These are phyloP conservation scores for Nasonovia ribisnigri DNA, from an alignment of 2,888 invertebrate genomes.

Conservation along the genomic window DNA sequence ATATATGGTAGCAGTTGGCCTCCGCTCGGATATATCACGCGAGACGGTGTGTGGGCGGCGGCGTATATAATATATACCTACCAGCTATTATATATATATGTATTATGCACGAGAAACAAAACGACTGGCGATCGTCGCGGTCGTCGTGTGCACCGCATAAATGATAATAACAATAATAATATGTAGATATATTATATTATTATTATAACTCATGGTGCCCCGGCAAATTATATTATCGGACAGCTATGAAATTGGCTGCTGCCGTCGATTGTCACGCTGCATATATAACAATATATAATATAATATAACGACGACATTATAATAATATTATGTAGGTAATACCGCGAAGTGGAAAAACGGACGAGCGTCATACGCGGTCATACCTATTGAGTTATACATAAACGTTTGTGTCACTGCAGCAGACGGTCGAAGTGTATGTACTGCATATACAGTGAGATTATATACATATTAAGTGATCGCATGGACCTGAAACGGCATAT, in stretches of 20 bases:
- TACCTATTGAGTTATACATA: neutral
- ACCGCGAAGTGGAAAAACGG: neutral
- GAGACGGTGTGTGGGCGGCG: conserved; percentile 45
- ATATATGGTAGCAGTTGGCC: conserved; percentile 7
- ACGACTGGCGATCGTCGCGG: neutral
- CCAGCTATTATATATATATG: neutral
- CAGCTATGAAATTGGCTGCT: conserved; percentile 34
- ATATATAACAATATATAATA: neutral
- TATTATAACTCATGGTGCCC: conserved; percentile 9
- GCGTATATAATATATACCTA: neutral
- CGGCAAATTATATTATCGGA: conserved; percentile 38
- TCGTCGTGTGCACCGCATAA: neutral
- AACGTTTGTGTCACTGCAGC: neutral
- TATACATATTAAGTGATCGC: neutral
- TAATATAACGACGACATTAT: neutral
- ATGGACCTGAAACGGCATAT: neutral
- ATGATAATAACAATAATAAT: conserved; percentile 10
- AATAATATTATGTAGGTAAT: neutral
- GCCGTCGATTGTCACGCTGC: conserved; percentile 30
- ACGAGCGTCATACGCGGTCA: neutral
- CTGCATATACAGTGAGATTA: neutral
- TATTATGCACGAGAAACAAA: neutral
- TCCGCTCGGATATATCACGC: conserved; percentile 35
- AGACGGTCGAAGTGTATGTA: neutral
- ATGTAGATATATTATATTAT: neutral